Evolutionary conservation across 2,113 vertebrate species (phyloP).

Genomic region (Serilophus lunatus): DNA sequence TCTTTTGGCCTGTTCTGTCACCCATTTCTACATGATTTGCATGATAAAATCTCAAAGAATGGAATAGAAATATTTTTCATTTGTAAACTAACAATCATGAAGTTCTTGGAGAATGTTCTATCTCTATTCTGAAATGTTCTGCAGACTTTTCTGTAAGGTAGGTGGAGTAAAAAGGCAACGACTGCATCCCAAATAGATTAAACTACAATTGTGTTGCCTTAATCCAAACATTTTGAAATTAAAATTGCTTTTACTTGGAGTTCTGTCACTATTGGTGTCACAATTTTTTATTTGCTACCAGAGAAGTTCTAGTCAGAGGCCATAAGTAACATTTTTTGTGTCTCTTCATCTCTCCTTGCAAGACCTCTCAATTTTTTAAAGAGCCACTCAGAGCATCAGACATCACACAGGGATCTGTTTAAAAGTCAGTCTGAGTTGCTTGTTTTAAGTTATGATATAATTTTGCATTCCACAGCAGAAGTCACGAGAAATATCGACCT

Average conservation of each 20-base stretch:
- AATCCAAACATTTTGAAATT: background rate
- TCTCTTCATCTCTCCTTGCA: background rate
- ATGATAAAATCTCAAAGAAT: constrained; percentile 44
- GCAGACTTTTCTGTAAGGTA: background rate
- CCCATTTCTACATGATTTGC: background rate
- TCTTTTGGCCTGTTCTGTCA: constrained; percentile 17
- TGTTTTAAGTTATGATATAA: background rate
- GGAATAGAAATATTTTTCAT: background rate
- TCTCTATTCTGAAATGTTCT: background rate
- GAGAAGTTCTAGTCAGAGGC: background rate
- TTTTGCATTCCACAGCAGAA: background rate
- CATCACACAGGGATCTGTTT: background rate
- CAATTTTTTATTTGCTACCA: background rate
- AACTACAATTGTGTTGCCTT: background rate
- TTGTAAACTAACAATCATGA: constrained; percentile 9
- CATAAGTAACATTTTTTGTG: background rate
- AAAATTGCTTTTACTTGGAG: background rate
- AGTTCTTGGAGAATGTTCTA: constrained; percentile 17
- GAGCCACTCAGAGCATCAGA: background rate
- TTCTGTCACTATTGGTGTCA: background rate
- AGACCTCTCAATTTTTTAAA: background rate
- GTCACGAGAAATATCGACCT: background rate
- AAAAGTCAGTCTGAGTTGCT: background rate
- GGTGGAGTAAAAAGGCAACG: background rate
- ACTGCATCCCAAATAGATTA: background rate